Evolutionary conservation across 2,113 vertebrate genomes (phyloP).

Genomic region (Poeciliopsis turrubarensis): DNA sequence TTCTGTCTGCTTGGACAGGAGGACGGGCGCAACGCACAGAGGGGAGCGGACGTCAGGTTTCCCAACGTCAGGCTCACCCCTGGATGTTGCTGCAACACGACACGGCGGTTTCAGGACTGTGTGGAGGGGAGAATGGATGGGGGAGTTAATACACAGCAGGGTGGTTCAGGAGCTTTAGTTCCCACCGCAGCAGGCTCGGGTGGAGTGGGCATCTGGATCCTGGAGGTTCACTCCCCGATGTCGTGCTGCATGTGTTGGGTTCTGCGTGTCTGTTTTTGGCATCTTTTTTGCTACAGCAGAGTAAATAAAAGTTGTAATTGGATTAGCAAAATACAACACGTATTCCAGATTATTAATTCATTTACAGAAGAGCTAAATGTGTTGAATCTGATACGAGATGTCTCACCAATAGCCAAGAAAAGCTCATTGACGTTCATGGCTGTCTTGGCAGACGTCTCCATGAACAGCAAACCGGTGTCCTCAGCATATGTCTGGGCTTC

Average conservation of each 20-base stretch:
- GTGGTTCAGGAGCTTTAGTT: slow-evolving; percentile 70
- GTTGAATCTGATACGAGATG: background rate
- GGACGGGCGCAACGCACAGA: slow-evolving; percentile 34
- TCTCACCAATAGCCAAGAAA: slow-evolving; percentile 85
- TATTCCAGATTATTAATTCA: background rate
- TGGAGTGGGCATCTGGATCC: slow-evolving; percentile 82
- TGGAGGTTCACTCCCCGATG: slow-evolving; percentile 85
- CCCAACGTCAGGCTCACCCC: slow-evolving; percentile 8
- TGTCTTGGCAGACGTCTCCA: slow-evolving; percentile 87
- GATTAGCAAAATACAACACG: background rate
- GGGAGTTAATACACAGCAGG: slow-evolving; percentile 21
- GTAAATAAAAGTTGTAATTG: background rate
- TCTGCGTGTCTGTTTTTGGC: slow-evolving; percentile 87
- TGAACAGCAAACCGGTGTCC: slow-evolving; percentile 85
- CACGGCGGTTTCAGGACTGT: slow-evolving; percentile 36
- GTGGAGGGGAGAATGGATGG: slow-evolving; percentile 36
- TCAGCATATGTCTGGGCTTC: slow-evolving; percentile 86
- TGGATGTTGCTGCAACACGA: slow-evolving; percentile 35
- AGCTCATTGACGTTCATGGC: slow-evolving; percentile 88
- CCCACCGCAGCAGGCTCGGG: slow-evolving; percentile 82
- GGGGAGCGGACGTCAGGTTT: slow-evolving; percentile 31
- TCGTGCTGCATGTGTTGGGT: slow-evolving; percentile 83
- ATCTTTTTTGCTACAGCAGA: slow-evolving; percentile 83
- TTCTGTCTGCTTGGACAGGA: slow-evolving; percentile 41
- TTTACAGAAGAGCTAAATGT: background rate